Evolutionary conservation across 2,113 vertebrate genomes (phyloP), one percentile per base, ranked within the genome.

Genomic region (Dipodomys merriami): DNA sequence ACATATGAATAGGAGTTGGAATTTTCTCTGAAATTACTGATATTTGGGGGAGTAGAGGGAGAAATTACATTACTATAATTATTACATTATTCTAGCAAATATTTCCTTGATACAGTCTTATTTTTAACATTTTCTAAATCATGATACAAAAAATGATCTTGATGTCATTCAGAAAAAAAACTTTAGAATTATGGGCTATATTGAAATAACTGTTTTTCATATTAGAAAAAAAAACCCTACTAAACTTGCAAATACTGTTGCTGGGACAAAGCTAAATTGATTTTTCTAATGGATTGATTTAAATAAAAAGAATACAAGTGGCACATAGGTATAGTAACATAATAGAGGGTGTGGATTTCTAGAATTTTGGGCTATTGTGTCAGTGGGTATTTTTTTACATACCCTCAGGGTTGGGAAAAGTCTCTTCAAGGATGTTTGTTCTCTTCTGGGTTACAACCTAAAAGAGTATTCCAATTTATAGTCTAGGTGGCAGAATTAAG

Each of bases 141-240:
- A 20, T 57, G 7, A 23, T 27, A 77, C 49, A 7, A 30, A 80
- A 79, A 93, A 85, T 82, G 1, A 88, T 69, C 80, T 89, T 72
- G 90, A 18, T 71, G 33, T 29, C 49, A 91, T 5, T 7, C 25
- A 82, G 39, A 27, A 65, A 22, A 22, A 88, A 90, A 64, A 0
- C 7, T 27, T 86, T 72, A 65, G 74, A 65, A 78, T 27, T 72
- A 44, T 8, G 27, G 20, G 20, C 16, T 68, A 49, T 29, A 39
- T 73, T 80, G 77, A 83, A 92, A 44, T 88, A 80, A 53, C 15
- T 84, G 53, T 39, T 80, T 83, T 82, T 88, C 57, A 83, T 81
- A 57, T 60, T 76, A 53, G 35, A 18, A 53, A 91, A 94, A 39
- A 92, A 44, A 15, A 92, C 19, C 23, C 81, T 35, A 1, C 35